Percentiles rank a stretch among this genome's conserved stretches.
Conservation (phyloP, 64 coral and sea anemone genomes). For the Porites australiensis region DNA sequence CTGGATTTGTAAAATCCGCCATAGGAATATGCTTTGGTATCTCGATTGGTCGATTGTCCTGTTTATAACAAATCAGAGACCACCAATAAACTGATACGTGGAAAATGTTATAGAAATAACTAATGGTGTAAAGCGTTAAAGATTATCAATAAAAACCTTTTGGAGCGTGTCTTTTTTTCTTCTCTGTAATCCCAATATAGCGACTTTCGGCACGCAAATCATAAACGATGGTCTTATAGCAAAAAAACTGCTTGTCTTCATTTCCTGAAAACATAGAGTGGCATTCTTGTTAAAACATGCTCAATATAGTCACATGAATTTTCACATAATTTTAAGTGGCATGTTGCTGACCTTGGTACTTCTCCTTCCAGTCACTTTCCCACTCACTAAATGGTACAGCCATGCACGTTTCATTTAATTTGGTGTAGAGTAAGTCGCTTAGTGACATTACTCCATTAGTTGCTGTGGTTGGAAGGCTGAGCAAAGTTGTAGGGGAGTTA, state of each 20-base stretch:
- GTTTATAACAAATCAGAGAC: not conserved
- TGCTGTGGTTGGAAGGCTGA: not conserved
- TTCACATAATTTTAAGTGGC: too few relatives aligned
- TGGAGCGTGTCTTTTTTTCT: not conserved
- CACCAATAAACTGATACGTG: not conserved
- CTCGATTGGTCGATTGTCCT: not conserved
- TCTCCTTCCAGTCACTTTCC: conserved; percentile 4
- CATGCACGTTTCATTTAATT: not conserved
- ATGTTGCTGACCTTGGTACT: conserved; percentile 36
- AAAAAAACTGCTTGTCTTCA: not conserved
- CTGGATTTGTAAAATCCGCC: not conserved
- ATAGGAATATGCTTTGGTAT: not conserved
- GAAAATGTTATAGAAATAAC: not conserved
- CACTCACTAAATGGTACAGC: conserved; percentile 11
- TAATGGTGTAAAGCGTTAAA: not conserved
- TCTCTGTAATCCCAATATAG: not conserved
- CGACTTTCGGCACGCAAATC: not conserved
- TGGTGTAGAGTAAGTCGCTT: not conserved
- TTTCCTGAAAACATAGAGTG: not conserved
- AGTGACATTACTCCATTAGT: not conserved
- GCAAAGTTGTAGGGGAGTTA: not conserved
- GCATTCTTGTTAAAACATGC: not conserved
- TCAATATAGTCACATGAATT: too few relatives aligned
- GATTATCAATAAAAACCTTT: not conserved
- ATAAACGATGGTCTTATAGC: not conserved